These are phyloP conservation scores for Istiophorus platypterus DNA, from an alignment of 2,113 vertebrate genomes.

Conservation along the genomic window DNA sequence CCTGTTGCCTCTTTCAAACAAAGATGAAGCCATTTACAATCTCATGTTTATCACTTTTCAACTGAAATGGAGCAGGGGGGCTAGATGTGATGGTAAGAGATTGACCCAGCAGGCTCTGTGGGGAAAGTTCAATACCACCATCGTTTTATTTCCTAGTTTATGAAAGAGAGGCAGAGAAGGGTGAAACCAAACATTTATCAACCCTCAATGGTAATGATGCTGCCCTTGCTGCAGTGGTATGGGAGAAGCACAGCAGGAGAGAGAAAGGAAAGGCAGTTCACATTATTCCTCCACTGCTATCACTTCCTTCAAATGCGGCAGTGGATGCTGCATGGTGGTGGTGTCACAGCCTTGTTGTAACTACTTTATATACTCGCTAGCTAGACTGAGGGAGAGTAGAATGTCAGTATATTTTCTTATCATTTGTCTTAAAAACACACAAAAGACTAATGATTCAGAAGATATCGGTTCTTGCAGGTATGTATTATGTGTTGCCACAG, in stretches of 20 bases:
- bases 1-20: conserved; percentile 26
- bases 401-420: conserved; percentile 1
- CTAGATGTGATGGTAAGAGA: conserved; percentile 36
- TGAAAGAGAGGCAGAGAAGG: conserved; percentile 43
- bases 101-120: conserved; percentile 44
- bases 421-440: neutral
- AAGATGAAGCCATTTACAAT: conserved; percentile 28
- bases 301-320: conserved; percentile 24
- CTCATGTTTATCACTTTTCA: conserved; percentile 8
- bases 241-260: conserved; percentile 54
- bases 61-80: conserved; percentile 43
- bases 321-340: conserved; percentile 15
- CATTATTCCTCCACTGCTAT: conserved; percentile 11
- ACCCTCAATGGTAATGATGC: conserved; percentile 46
- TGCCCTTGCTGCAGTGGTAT: conserved; percentile 47
- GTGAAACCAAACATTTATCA: conserved; percentile 56
- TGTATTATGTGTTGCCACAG: neutral
- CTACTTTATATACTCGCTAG: conserved; percentile 1
- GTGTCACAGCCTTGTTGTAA: neutral
- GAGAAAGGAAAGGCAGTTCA: conserved; percentile 19
- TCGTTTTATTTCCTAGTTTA: conserved; percentile 52
- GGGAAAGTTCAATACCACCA: conserved; percentile 29
- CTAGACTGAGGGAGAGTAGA: neutral
- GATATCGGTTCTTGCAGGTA: neutral
- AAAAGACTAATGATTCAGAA: neutral